Base-by-base conservation (phyloP, 1,140 invertebrate genomes). In the Bombus balteatus region DNA sequence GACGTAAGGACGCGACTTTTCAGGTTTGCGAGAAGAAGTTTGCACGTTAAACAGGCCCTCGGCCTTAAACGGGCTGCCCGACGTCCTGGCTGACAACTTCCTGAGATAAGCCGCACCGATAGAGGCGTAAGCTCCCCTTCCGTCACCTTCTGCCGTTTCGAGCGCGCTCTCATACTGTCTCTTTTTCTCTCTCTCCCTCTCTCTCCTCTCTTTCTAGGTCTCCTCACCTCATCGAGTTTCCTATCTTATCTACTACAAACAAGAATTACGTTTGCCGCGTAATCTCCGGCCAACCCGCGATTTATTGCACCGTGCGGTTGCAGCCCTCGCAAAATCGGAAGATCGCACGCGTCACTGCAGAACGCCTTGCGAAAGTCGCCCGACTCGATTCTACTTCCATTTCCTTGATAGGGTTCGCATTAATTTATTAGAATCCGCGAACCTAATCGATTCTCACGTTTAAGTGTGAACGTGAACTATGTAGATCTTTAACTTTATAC, bases 211-310 rank as follows among this genome's bases (percentile, higher is more conserved):
- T 8, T 39, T 78, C 57, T 53, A 53, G 25, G 34, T 80, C 78
- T 72, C 68, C 39, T 66, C 53, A 47, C 43, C 66, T 78, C 76
- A 37, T 66, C 43, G 75, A 70, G 68, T 32, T 37, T 72, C 71
- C 88, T 93, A 94, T 94, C 94, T 95, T 94, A 95, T 95, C 94
- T 94, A 93, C 93, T 94, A 95, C 93, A 94, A 94, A 94, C 94
- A 94, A 95, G 94, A 95, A 94, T 94, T 94, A 94, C 92, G 93
- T 94, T 94, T 91, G 93, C 92, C 91, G 89, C 91, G 93, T 93
- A 95, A 95, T 94, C 94, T 94, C 88, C 79, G 87, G 85, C 85
- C 66, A 84, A 68, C 83, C 87, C 85, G 90, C 93, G 91, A 94
- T 94, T 94, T 94, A 94, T 94, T 94, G 93, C 83, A 32, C 82